Base-by-base conservation (phyloP, 2,888 invertebrate genomes). In the Caenorhabditis parvicauda region DNA sequence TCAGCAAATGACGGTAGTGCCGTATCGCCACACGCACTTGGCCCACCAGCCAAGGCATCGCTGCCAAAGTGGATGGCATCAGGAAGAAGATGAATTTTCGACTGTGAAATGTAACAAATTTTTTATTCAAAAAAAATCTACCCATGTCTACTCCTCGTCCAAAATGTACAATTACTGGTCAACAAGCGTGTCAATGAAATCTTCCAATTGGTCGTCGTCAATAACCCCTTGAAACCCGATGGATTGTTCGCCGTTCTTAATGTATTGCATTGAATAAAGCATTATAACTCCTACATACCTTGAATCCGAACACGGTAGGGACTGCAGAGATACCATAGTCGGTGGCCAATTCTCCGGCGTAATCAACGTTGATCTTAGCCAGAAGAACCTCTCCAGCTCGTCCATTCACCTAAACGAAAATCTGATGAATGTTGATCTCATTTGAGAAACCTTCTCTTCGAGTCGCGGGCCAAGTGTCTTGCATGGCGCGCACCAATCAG, bases 401-500 rank as follows among this genome's bases (percentile, higher is more conserved):
- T 19, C 60, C 59, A 12, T 56, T 48, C 3, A 70, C 61, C 70
- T 70, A n/a, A n/a, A n/a, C n/a, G n/a, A n/a, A n/a, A n/a, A n/a
- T n/a, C n/a, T n/a, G 24, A 25, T 56, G 45, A 48, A n/a, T 32
- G 9, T 17, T 35, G 3, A n/a, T 17, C 29, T 12, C 22, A 64
- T 44, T 25, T 7, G 28, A 25, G 7, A 21, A 19, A 66, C 63
- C 55, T 71, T 68, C 32, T 71, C 73, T 54, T 76, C 75, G 1
- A 78, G 64, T 51, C 72, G 48, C 22, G 78, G 78, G 21, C 67
- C 74, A 9, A 78, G 58, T 47, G 70, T 65, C 42, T 70, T 59
- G 55, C 78, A 78, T n/a, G 78, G 77, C 1, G 77, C 78, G 52
- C 77, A 76, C 76, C 76, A 76, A 39, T 72, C 68, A 4, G 79